Percentiles rank a stretch among this genome's conserved stretches.
Conservation (phyloP, 2,113 vertebrate genomes). For the Jaculus jaculus region DNA sequence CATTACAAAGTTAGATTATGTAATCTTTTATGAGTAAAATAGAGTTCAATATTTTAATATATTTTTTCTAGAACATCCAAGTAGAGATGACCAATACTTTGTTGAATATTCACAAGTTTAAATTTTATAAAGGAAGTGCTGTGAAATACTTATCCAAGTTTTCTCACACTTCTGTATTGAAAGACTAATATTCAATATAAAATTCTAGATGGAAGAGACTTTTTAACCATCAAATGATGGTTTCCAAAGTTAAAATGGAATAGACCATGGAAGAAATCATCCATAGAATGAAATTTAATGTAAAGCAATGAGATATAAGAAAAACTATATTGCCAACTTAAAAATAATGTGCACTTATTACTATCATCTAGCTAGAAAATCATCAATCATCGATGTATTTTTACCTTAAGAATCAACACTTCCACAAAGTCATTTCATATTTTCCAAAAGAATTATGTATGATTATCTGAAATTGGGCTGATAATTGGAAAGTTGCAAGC, state of each 20-base stretch:
- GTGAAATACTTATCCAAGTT: background rate
- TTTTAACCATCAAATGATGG: background rate
- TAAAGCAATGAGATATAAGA: background rate
- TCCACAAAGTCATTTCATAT: background rate
- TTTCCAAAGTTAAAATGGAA: background rate
- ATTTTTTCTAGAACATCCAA: background rate
- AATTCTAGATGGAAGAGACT: background rate
- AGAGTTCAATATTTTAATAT: constrained; percentile 2
- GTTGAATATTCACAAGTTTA: background rate
- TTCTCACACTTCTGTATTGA: too few relatives aligned
- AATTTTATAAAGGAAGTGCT: background rate
- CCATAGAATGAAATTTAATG: background rate
- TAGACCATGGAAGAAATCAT: background rate
- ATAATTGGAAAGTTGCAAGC: background rate
- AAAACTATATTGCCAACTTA: background rate
- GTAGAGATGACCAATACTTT: background rate
- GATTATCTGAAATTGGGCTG: constrained; percentile 1
- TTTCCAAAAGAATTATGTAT: constrained; percentile 28
- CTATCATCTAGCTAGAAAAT: background rate
- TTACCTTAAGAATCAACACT: background rate
- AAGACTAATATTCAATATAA: background rate
- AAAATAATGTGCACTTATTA: constrained; percentile 3
- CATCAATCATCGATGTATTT: background rate
- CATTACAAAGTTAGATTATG: background rate
- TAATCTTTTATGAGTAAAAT: background rate